These are phyloP conservation scores for Leptopilina boulardi DNA, from an alignment of 1,140 invertebrate species.

Conservation along the genomic window DNA sequence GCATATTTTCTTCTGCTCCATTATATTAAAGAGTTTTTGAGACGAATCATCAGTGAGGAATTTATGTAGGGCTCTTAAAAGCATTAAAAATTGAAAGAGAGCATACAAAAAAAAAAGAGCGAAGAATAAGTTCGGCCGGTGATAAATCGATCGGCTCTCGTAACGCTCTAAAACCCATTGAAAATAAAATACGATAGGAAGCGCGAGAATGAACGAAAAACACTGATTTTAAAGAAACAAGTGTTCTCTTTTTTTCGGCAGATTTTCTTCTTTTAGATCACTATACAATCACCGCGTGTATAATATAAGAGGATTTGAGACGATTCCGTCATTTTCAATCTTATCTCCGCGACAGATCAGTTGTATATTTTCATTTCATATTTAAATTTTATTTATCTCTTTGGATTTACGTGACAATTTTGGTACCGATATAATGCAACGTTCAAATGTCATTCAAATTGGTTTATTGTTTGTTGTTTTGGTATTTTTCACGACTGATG, in stretches of 20 bases:
- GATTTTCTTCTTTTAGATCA: slow-evolving; percentile 42
- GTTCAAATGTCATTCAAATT: neutral
- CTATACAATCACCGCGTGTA: slow-evolving; percentile 63
- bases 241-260: slow-evolving; percentile 48
- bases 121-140: neutral
- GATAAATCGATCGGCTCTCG: slow-evolving; percentile 44
- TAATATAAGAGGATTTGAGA: slow-evolving; percentile 51
- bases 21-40: slow-evolving; percentile 49
- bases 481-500: neutral
- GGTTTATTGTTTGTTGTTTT: neutral
- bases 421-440: neutral
- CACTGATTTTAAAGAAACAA: neutral
- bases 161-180: slow-evolving; percentile 69
- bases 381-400: neutral
- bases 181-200: neutral
- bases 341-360: slow-evolving; percentile 56
- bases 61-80: slow-evolving; percentile 37
- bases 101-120: neutral
- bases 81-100: slow-evolving; percentile 40
- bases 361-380: too few relatives aligned
- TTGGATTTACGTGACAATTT: too few relatives aligned
- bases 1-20: slow-evolving; percentile 60
- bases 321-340: slow-evolving; percentile 54
- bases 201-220: neutral
- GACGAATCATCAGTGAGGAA: neutral